Evolutionary conservation across 2,113 vertebrate species (phyloP), one percentile per base, ranked within the genome.

Genomic region (Prionailurus viverrinus): DNA sequence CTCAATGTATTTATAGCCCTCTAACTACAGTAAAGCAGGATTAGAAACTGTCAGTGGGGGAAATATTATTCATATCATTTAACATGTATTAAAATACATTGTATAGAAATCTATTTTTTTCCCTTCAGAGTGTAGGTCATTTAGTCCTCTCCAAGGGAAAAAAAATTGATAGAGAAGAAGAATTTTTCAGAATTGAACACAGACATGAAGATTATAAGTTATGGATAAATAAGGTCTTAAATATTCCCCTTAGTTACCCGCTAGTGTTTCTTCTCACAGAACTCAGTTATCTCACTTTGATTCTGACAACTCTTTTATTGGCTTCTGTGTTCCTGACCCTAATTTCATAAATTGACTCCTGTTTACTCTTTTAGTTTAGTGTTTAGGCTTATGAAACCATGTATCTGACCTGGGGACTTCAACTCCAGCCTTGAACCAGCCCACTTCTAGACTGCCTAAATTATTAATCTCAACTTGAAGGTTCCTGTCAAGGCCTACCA

Each of bases 291-390:
- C 53, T 89, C 33, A 29, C 11, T 58, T 86, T 31, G 69, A 39
- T 84, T 63, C 51, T 85, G 18, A 31, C 16, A 71, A 53, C 5
- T 92, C 48, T 61, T 93, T 82, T 25, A 65, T 10, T 45, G 94
- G 79, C 74, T 97, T 94, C 88, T 91, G 45, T 93, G 95, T 96
- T 97, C 71, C 45, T 94, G 84, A 95, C 94, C 71, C 39, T 92
- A 84, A 84, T 53, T 45, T 79, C 39, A 55, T 15, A 90, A 23
- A 4, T 2, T 82, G 48, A 87, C 25, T 83, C 18, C 53, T 69
- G 9, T 29, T 82, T 23, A 19, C 9, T 76, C 1, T 33, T 36
- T 89, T 39, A 39, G 5, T 69, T 89, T 45, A 74, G 27, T n/a
- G 36, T 63, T 65, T 71, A 89, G 18, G n/a, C 18, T 41, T 45